Evolutionary conservation across 2,888 invertebrate genomes (phyloP).

Genomic region (Chorisops tibialis): DNA sequence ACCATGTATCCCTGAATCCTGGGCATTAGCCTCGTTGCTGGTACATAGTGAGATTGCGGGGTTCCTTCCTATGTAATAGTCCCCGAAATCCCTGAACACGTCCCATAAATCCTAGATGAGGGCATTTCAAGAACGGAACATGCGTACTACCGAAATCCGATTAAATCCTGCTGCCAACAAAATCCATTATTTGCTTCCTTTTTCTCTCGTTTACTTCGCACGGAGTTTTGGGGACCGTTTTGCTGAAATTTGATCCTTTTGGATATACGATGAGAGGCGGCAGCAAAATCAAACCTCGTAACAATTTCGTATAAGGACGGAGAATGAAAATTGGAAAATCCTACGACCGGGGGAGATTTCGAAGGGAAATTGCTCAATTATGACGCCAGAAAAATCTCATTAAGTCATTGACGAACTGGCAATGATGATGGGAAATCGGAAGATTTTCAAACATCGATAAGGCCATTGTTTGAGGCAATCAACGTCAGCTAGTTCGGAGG

Average conservation of each 20-base stretch:
- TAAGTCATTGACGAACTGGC: conserved; percentile 8
- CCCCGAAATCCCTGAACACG: conserved; percentile 14
- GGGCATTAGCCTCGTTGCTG: conserved; percentile 29
- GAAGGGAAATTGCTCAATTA: conserved; percentile 30
- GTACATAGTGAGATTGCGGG: conserved; percentile 13
- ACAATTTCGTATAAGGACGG: too few relatives aligned
- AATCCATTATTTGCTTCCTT: too few relatives aligned
- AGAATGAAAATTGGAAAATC: neutral
- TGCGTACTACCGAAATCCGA: neutral
- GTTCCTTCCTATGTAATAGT: conserved; percentile 4
- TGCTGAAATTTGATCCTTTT: conserved; percentile 8
- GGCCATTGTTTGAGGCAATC: conserved; percentile 28
- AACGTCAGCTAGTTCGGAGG: conserved; percentile 16
- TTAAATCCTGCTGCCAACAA: neutral
- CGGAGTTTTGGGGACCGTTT: conserved; percentile 6
- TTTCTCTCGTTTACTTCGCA: neutral
- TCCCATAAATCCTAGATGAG: neutral
- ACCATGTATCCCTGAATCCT: conserved; percentile 9
- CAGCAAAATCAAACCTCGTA: too few relatives aligned
- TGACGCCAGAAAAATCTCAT: conserved; percentile 28
- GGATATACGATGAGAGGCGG: neutral
- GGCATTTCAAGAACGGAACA: neutral
- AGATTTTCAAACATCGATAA: conserved; percentile 22
- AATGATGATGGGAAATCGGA: conserved; percentile 11
- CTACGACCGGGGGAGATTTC: conserved; percentile 22